phyloP scores from a whole-genome alignment of 2,113 vertebrate species.

The Zosterops japonicus region DNA sequence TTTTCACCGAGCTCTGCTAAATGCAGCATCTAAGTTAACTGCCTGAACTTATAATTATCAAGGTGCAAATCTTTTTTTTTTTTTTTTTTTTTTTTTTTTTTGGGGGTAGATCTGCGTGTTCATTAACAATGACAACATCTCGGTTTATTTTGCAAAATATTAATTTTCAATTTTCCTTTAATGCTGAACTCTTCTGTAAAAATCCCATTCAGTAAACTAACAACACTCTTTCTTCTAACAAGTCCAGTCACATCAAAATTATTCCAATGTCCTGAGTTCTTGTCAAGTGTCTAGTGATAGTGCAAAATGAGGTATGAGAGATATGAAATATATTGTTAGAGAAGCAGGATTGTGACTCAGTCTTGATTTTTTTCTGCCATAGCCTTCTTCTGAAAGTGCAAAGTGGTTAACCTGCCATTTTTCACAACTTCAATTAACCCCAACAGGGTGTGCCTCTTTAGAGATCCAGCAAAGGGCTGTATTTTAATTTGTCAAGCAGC shows the following conservation, averaged over 20 bases:
- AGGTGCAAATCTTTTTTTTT: neutral
- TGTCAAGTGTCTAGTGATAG: neutral
- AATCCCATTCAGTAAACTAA: neutral
- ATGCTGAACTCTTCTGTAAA: neutral
- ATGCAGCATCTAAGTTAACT: neutral
- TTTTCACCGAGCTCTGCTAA: neutral
- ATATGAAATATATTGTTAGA: neutral
- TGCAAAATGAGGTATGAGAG: neutral
- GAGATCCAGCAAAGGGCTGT: neutral
- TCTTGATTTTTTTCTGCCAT: neutral
- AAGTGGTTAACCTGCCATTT: neutral
- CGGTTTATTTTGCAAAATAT: neutral
- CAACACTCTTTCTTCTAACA: neutral
- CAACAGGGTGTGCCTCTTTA: neutral
- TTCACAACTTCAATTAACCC: neutral
- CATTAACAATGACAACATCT: no score
- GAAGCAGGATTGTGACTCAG: neutral
- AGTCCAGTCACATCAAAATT: accelerated
- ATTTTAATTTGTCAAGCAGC: neutral
- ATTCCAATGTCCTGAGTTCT: neutral
- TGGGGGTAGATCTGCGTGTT: no score
- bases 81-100: no score
- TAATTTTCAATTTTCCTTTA: neutral
- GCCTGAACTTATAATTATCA: neutral
- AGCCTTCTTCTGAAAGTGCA: neutral